These are phyloP conservation scores for Pachycephala philippinensis DNA, from an alignment of 2,113 vertebrate species.

Conservation along the genomic window DNA sequence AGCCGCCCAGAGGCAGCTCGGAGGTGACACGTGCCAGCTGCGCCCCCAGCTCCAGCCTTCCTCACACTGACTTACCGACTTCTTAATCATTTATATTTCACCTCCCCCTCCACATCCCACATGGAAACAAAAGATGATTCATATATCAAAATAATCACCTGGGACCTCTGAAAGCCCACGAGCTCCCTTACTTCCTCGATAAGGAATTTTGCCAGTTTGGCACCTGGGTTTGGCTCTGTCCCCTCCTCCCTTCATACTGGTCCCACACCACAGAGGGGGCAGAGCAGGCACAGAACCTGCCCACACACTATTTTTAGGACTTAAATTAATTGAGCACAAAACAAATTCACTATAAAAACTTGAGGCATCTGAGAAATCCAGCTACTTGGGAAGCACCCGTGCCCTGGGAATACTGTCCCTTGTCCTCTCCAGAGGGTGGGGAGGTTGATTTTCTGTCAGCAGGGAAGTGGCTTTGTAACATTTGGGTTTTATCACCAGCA, in stretches of 20 bases:
- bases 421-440: neutral
- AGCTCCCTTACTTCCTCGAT: neutral
- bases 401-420: neutral
- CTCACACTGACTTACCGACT: neutral
- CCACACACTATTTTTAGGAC: neutral
- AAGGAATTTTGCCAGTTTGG: neutral
- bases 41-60: neutral
- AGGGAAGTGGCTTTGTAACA: neutral
- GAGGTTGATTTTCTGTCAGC: neutral
- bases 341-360: neutral
- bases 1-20: neutral
- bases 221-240: neutral
- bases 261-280: neutral
- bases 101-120: conserved; percentile 22
- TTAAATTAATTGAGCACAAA: neutral
- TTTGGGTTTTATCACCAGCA: neutral
- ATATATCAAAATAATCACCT: neutral
- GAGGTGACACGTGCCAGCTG: neutral
- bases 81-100: neutral
- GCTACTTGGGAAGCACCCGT: neutral
- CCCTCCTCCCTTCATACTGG: neutral
- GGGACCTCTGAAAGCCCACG: neutral
- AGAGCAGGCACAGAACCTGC: neutral
- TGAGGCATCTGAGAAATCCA: neutral
- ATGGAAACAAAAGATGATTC: conserved; percentile 36